Conservation (phyloP, 2,113 vertebrate species). For the Thryonomys swinderianus region DNA sequence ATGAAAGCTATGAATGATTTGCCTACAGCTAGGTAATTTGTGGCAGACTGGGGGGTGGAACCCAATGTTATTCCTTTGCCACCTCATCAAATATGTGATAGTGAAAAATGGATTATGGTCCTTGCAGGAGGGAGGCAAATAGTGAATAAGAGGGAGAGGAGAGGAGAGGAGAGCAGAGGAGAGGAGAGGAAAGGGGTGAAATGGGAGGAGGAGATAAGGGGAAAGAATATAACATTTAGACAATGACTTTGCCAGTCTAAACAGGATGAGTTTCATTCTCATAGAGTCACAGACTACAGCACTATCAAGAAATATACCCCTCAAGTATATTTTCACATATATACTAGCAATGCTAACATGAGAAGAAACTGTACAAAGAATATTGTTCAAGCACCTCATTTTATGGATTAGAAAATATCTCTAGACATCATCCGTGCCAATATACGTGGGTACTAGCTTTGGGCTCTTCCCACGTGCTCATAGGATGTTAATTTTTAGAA, state of each 20-base stretch:
- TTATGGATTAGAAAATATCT: neutral
- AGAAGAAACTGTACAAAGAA: neutral
- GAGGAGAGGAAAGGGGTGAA: neutral
- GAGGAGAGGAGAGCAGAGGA: too few species aligned
- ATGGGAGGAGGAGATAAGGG: neutral
- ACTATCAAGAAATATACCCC: neutral
- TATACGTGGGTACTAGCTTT: neutral
- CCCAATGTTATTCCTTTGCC: neutral
- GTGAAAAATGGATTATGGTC: neutral
- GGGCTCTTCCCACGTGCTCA: neutral
- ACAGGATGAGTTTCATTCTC: neutral
- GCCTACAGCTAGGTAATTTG: conserved; percentile 22
- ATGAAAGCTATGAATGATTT: neutral
- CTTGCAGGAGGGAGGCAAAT: neutral
- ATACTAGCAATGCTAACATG: neutral
- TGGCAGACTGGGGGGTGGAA: neutral
- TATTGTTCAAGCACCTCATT: neutral
- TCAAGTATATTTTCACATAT: neutral
- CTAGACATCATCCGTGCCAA: too few species aligned
- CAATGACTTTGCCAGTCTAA: neutral
- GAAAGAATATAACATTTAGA: neutral
- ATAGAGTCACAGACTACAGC: neutral
- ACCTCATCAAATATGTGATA: neutral
- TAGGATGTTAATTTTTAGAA: neutral
- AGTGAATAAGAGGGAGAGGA: neutral